Evolutionary conservation across 1,140 invertebrate species (phyloP), one percentile per base, ranked within the genome.

Genomic region (Nasonia vitripennis): DNA sequence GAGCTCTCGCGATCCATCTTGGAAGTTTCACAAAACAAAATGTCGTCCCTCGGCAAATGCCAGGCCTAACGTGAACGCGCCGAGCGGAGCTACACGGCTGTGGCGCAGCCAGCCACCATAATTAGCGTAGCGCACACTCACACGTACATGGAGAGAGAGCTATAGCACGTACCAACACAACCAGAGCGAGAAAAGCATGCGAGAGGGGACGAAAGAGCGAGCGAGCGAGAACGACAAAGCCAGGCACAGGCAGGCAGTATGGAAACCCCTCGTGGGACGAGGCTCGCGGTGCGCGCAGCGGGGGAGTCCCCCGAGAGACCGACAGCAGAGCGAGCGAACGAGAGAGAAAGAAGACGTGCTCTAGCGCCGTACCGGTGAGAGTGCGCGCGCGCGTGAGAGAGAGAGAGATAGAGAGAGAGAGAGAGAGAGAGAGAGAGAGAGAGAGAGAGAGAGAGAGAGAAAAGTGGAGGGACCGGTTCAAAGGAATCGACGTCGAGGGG

Each of bases 11-110:
- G 89, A 90, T 91, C 90, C 90, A 91, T 92, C 88, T 91, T 92
- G 89, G 81, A 86, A 83, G 78, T 84, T 88, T 81, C 51, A 83
- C 73, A 81, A 89, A 92, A 93, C 92, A 93, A 93, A 93, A 93
- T 93, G 93, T 92, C 92, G 91, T 90, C 91, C 88, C 88, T 86
- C 77, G 87, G 78, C 84, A 85, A 81, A 81, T 81, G 78, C 71
- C 48, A 85, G 78, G 78, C 78, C 75, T 85, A 77, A 73, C 45
- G 27, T 23, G 51, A 41, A n/a, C 9, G 17, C 14, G 51, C 20
- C 17, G 55, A 62, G 55, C 55, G 55, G 14, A 62, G 55, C 55
- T 62, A 62, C 17, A 62, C 12, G 31, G 78, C 68, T 6, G 12
- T 12, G n/a, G 51, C 37, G 85, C 9, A 70, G 70, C 7, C 68